Percentiles rank a stretch among this genome's conserved stretches.
Evolutionary conservation across 23 tunicate species (phyloP).

Genomic region (Aplidium turbinatum): DNA sequence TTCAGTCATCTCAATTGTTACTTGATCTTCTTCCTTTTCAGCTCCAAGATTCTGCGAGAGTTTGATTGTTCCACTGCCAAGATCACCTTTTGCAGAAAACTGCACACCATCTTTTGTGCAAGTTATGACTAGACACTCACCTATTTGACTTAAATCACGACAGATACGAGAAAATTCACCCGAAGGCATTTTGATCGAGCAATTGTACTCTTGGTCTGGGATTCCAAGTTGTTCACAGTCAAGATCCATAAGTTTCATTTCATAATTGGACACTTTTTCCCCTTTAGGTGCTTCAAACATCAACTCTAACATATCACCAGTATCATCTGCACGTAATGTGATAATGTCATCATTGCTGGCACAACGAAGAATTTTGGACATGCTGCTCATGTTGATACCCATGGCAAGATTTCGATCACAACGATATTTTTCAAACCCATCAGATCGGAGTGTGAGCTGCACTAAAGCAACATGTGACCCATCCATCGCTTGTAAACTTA

Average conservation of each 20-base stretch:
- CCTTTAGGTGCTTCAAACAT: constrained; percentile 89
- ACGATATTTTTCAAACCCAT: constrained; percentile 96
- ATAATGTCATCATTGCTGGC: constrained; percentile 85
- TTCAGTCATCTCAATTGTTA: constrained; percentile 84
- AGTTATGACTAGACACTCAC: constrained; percentile 94
- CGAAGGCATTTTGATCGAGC: constrained; percentile 89
- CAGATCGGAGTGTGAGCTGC: constrained; percentile 89
- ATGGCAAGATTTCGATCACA: constrained; percentile 96
- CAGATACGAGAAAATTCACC: constrained; percentile 90
- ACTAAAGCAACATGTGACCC: constrained; percentile 94
- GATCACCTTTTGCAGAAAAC: constrained; percentile 91
- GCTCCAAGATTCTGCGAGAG: constrained; percentile 62
- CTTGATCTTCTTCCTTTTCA: constrained; percentile 90
- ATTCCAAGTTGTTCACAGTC: constrained; percentile 96
- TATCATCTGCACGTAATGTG: constrained; percentile 89
- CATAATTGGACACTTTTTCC: constrained; percentile 86
- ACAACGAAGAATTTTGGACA: constrained; percentile 79
- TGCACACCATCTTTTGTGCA: constrained; percentile 97
- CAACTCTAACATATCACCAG: constrained; percentile 84
- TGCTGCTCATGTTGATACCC: constrained; percentile 92
- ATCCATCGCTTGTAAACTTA: constrained; percentile 98
- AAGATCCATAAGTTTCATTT: constrained; percentile 95
- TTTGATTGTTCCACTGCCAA: constrained; percentile 83
- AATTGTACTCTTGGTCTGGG: constrained; percentile 96
- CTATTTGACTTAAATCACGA: constrained; percentile 92